Evolutionary conservation across 2,888 invertebrate genomes (phyloP).

Genomic region (Lepas anatifera): DNA sequence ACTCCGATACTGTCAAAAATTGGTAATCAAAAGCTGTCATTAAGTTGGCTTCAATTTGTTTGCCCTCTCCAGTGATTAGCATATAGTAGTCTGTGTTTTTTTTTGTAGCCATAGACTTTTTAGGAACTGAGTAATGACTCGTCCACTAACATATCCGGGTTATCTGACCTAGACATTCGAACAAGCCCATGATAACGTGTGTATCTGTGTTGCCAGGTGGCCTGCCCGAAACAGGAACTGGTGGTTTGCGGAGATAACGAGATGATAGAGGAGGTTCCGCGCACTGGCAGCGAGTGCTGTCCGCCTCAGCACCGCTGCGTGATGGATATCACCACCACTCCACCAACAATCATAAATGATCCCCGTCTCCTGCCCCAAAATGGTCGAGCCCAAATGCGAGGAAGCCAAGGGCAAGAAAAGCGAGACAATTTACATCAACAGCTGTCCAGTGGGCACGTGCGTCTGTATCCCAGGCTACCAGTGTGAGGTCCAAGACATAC

Average conservation of each 20-base stretch:
- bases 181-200: too few relatives aligned
- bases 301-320: constrained; percentile 30
- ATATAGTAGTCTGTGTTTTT: too few relatives aligned
- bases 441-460: constrained; percentile 24
- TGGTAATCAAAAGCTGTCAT: too few relatives aligned
- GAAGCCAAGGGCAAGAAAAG: constrained; percentile 20
- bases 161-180: too few relatives aligned
- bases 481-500: constrained; percentile 42
- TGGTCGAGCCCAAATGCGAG: constrained; percentile 17
- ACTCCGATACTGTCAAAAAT: too few relatives aligned
- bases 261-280: constrained; percentile 38
- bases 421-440: constrained; percentile 20
- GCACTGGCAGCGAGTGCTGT: constrained; percentile 51
- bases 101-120: too few relatives aligned
- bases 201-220: background rate
- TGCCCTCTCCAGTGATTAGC: too few relatives aligned
- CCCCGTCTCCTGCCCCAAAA: constrained; percentile 14
- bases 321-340: background rate
- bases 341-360: background rate
- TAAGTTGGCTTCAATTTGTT: too few relatives aligned
- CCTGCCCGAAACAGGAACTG: constrained; percentile 11
- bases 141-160: too few relatives aligned
- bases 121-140: too few relatives aligned
- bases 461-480: constrained; percentile 39
- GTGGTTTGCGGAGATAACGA: background rate